These are phyloP conservation scores for Trachythela sp. DNA, from an alignment of 64 coral and sea anemone genomes.

Conservation along the genomic window DNA sequence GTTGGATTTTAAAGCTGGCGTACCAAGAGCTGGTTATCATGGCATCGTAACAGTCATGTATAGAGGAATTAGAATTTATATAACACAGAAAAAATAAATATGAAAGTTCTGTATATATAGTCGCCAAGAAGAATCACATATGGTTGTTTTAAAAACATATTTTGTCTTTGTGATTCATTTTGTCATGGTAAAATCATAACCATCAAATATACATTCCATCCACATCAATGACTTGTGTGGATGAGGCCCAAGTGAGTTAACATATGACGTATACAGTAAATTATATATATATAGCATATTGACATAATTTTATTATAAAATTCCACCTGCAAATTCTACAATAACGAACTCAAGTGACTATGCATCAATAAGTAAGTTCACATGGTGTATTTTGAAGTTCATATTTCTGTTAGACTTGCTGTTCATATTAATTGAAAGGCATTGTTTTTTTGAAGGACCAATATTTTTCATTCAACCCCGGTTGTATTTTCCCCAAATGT, in stretches of 20 bases:
- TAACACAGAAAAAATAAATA: slow-evolving; percentile 33
- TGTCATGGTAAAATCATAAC: no score
- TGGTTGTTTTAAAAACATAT: no score
- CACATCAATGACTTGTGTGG: no score
- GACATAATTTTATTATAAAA: not conserved
- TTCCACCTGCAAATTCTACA: not conserved
- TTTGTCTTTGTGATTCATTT: no score
- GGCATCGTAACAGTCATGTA: slow-evolving; percentile 71
- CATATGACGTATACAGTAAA: not conserved
- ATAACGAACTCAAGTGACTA: not conserved
- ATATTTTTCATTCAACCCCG: slow-evolving; percentile 64
- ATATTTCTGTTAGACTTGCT: not conserved
- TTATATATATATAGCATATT: not conserved
- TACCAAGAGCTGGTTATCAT: slow-evolving; percentile 76
- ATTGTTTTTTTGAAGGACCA: not conserved
- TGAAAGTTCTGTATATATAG: not conserved
- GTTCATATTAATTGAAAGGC: not conserved
- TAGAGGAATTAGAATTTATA: slow-evolving; percentile 49
- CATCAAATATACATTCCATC: no score
- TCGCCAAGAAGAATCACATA: no score
- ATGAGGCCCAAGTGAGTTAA: no score
- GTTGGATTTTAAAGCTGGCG: slow-evolving; percentile 82
- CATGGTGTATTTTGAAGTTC: not conserved
- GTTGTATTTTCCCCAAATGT: slow-evolving; percentile 98
- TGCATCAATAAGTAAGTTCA: not conserved